Evolutionary conservation across 1,140 invertebrate genomes (phyloP), one percentile per base, ranked within the genome.

Genomic region (Anoplolepis gracilipes): DNA sequence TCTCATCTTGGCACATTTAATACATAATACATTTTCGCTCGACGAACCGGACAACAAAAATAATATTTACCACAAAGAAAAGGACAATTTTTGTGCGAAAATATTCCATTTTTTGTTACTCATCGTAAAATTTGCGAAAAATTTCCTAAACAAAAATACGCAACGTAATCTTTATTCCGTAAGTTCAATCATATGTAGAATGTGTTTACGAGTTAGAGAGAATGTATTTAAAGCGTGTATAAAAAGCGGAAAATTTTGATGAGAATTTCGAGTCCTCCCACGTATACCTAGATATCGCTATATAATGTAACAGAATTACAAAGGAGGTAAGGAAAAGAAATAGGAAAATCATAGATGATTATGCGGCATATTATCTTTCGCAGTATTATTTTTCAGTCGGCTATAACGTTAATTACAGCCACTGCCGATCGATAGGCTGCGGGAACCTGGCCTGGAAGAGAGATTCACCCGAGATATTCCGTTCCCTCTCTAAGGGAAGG

Each of bases 381-480:
- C 49, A 30, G 46, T 19, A 79, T 85, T 67, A 85, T 79, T 81
- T 81, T 69, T 79, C 84, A 33, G 30, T 19, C 46, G n/a, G 16
- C 16, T 61, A 49, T 49, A 85, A 85, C 39, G 19, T 85, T 85
- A 84, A 84, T 84, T 84, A 46, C 49, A 33, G 25, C 49, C 11
- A 22, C 72, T 13, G 82, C 19, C 75, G 75, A 85, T 85, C 84
- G 75, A 79, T 85, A 85, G 75, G 30, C 49, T 42, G 75, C 30
- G 84, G 36, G 79, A 85, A 85, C 62, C 46, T 67, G 62, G 49
- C 36, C 53, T n/a, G n/a, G 25, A 49, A 53, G 75, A 85, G 84
- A 79, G 46, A 62, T 85, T 85, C 84, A 64, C 73, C 53, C n/a
- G 67, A 73, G 84, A 67, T 69, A 67, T 33, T 72, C 36, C 11